Conservation (phyloP, 2,888 invertebrate genomes). For the Diadegma fenestrale region DNA sequence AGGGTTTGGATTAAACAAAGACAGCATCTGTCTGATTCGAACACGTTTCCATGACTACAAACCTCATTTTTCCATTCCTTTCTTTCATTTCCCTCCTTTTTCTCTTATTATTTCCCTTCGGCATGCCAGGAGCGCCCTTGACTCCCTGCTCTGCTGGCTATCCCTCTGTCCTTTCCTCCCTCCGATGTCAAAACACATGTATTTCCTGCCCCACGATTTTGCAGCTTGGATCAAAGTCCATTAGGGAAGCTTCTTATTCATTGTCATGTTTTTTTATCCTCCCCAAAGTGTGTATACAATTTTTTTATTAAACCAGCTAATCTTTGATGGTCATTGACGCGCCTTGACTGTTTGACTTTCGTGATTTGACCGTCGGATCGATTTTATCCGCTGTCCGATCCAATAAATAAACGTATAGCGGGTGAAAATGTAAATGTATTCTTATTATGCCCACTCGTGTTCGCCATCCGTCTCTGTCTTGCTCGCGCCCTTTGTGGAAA, state of each 20-base stretch:
- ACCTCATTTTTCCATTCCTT: conserved; percentile 67
- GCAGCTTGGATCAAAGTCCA: not conserved
- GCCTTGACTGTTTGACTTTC: not conserved
- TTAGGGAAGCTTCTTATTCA: not conserved
- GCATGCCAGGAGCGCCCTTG: conserved; percentile 66
- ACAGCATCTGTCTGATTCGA: conserved; percentile 66
- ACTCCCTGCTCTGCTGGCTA: conserved; percentile 1
- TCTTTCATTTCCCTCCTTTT: conserved; percentile 16
- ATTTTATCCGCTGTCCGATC: not conserved
- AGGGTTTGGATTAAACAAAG: conserved; percentile 75
- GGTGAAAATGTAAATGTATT: not conserved
- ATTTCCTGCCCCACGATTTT: conserved; percentile 46
- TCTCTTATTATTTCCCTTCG: conserved; percentile 19
- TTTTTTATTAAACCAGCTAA: not conserved
- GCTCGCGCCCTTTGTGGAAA: conserved; percentile 35
- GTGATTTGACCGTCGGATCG: not conserved
- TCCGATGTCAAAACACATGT: conserved; percentile 26
- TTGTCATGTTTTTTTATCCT: not conserved
- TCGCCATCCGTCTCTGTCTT: conserved; percentile 16
- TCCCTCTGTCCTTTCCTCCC: not conserved
- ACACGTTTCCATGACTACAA: conserved; percentile 78
- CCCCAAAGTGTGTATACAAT: not conserved
- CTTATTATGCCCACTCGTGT: not conserved
- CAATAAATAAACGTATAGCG: not conserved
- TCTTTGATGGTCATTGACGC: not conserved